Evolutionary conservation across 2,797 vertebrate species (phyloP), one percentile per base, ranked within the genome.

Genomic region (Hypotaenidia okinawae): DNA sequence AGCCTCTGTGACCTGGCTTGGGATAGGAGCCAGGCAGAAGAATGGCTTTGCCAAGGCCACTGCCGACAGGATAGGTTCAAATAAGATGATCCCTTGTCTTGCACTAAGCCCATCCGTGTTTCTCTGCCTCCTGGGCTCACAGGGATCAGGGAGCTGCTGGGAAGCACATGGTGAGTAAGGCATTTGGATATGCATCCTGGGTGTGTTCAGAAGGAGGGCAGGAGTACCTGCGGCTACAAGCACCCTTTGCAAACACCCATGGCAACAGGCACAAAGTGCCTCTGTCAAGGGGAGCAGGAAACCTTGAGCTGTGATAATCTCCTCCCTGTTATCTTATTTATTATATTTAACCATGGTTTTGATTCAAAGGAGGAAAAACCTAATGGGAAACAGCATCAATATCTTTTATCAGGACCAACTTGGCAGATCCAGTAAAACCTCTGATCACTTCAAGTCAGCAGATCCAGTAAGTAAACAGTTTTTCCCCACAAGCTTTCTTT

Each of bases 301-400:
- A 51, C 5, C 4, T 43, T 30, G 63, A 43, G 32, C 80, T 55
- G 25, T 43, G 68, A 49, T 43, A 54, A 25, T 1, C 52, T 45
- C 74, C 67, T 76, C 84, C 64, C 75, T 59, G 11, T 79, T 95
- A 95, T 68, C 88, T 89, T 39, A 24, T 82, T 92, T 87, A 79
- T 90, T 74, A 1, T 52, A 9, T 90, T 95, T 84, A 89, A 87
- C 28, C 47, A 28, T 11, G 12, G 47, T 89, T 90, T 90, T 70
- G 63, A 80, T 76, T 51, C 3, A 13, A 32, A 70, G 78, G 57
- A 89, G 76, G 63, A 92, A 78, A 25, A 81, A 59, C 58, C 25
- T 3, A 87, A 63, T 16, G 19, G 58, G 75, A 93, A 93, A 58
- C 7, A 6, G 54, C 57, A 75, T 37, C 82, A 25, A 89, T 89